A percentile compares a stretch with the other conserved stretches of the same genome.
Evolutionary conservation across 2,888 invertebrate genomes (phyloP).

Genomic region (Meganola albula): DNA sequence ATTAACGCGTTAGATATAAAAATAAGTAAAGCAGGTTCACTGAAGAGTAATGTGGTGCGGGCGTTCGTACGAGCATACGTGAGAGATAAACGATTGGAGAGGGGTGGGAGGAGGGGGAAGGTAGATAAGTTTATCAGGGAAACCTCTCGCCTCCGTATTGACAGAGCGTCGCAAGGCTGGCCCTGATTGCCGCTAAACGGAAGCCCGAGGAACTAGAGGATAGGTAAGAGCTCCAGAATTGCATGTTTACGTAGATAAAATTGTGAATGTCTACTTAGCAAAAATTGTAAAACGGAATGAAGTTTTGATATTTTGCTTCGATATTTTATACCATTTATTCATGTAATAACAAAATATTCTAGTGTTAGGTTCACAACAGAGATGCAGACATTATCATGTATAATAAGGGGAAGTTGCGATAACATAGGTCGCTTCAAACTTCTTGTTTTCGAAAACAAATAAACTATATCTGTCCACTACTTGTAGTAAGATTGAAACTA

Average conservation of each 20-base stretch:
- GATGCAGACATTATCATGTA: constrained; percentile 1
- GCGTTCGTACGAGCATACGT: constrained; percentile 49
- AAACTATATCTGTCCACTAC: no score
- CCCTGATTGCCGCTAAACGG: constrained; percentile 72
- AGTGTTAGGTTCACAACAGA: constrained; percentile 10
- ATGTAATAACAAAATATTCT: no score
- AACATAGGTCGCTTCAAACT: no score
- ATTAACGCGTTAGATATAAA: constrained; percentile 39
- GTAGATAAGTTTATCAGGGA: constrained; percentile 74
- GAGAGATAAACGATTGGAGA: constrained; percentile 70
- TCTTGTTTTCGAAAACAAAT: no score
- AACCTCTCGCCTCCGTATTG: constrained; percentile 75
- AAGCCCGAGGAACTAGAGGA: constrained; percentile 59
- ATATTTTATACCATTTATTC: no score
- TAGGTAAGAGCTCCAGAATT: constrained; percentile 51
- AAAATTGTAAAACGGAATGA: no score
- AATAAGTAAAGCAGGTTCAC: constrained; percentile 42
- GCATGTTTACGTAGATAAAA: constrained; percentile 49
- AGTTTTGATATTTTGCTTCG: no score
- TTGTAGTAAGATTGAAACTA: no score
- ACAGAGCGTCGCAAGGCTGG: constrained; percentile 70
- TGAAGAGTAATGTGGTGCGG: constrained; percentile 49
- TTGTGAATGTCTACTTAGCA: constrained; percentile 34
- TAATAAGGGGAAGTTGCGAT: no score
- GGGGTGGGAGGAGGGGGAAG: constrained; percentile 43